These are phyloP conservation scores for Drosophila simulans DNA, from an alignment of 1,140 invertebrate species.

Conservation along the genomic window DNA sequence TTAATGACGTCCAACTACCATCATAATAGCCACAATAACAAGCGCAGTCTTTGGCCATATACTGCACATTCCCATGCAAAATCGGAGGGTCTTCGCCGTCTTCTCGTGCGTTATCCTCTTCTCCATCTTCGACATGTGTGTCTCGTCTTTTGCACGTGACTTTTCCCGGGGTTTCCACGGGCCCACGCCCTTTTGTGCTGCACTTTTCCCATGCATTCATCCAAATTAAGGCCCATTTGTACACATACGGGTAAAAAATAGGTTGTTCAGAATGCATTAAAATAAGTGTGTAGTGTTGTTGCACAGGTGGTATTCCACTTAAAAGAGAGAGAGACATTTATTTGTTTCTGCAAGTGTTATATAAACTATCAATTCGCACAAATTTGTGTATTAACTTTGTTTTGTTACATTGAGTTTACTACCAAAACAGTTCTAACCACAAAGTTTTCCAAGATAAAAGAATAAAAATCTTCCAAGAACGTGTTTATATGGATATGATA, in stretches of 20 bases:
- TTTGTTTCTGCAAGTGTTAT: too few species aligned
- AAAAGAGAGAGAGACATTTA: too few species aligned
- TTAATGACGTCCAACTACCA: slow-evolving; percentile 66
- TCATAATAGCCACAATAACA: slow-evolving; percentile 23
- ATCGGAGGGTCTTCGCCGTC: slow-evolving; percentile 2
- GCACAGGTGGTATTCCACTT: too few species aligned
- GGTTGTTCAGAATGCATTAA: not conserved
- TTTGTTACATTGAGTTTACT: too few species aligned
- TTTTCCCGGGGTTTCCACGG: slow-evolving; percentile 15
- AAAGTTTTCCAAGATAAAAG: too few species aligned
- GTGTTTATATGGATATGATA: too few species aligned
- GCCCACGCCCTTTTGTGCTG: slow-evolving; percentile 68
- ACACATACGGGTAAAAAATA: not conserved
- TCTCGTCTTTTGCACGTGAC: slow-evolving; percentile 47
- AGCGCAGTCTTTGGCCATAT: slow-evolving; percentile 38
- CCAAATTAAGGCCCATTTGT: slow-evolving; percentile 15
- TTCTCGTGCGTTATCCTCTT: slow-evolving; percentile 5
- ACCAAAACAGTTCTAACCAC: too few species aligned
- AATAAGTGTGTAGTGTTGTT: too few species aligned
- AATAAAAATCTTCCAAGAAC: too few species aligned
- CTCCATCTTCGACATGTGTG: slow-evolving; percentile 29
- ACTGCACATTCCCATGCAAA: slow-evolving; percentile 62
- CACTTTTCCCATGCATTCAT: slow-evolving; percentile 33
- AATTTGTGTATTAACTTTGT: too few species aligned
- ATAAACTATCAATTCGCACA: too few species aligned